Percentiles rank a stretch among this genome's conserved stretches.
These are phyloP conservation scores for Drosophila setifemur DNA, from an alignment of 1,140 invertebrate species.

Conservation along the genomic window DNA sequence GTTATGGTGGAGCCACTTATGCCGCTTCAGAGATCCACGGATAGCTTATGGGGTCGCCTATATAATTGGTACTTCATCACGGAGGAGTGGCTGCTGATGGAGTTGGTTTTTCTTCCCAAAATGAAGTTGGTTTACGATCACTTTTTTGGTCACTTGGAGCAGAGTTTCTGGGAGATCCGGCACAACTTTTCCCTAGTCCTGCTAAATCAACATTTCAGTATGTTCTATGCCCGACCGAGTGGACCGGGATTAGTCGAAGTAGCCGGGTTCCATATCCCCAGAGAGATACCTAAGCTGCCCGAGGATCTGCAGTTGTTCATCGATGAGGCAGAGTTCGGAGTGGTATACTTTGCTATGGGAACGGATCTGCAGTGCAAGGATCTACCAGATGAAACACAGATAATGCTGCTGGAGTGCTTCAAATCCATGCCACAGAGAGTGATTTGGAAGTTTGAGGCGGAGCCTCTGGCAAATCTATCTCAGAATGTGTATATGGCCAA, in stretches of 20 bases:
- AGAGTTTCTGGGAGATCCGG: conserved; percentile 34
- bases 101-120: conserved; percentile 32
- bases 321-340: conserved; percentile 84
- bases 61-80: conserved; percentile 40
- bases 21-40: not conserved
- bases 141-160: conserved; percentile 49
- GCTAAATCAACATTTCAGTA: conserved; percentile 67
- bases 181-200: conserved; percentile 54
- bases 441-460: conserved; percentile 87
- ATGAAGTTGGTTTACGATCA: conserved; percentile 33
- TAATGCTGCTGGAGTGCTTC: conserved; percentile 84
- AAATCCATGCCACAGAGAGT: conserved; percentile 84
- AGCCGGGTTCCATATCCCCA: conserved; percentile 83
- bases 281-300: conserved; percentile 74
- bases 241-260: conserved; percentile 64
- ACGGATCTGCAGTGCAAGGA: conserved; percentile 84
- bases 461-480: conserved; percentile 83
- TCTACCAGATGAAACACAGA: conserved; percentile 83
- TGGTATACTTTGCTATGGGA: conserved; percentile 85
- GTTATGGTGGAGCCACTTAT: conserved; percentile 32
- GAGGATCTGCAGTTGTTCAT: conserved; percentile 82
- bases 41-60: conserved; percentile 31
- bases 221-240: conserved; percentile 49
- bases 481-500: conserved; percentile 85
- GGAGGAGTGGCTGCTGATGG: conserved; percentile 60